Percentiles rank a stretch among this genome's conserved stretches.
Conservation (phyloP, 2,797 vertebrate species). For the Nyctalus aviator region DNA sequence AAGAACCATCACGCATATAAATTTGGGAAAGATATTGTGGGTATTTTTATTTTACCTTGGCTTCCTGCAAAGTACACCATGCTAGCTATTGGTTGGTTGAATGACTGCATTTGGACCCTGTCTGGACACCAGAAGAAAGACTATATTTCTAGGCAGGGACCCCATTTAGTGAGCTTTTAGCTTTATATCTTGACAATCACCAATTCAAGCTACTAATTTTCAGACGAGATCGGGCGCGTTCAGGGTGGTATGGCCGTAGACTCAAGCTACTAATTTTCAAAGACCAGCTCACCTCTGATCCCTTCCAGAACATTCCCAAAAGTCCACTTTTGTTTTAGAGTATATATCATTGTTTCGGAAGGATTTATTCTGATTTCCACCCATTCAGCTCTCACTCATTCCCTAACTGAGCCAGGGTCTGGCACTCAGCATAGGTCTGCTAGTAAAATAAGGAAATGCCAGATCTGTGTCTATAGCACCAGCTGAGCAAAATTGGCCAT, state of each 20-base stretch:
- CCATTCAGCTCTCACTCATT: neutral
- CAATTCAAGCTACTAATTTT: neutral
- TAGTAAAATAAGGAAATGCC: neutral
- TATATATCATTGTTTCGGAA: neutral
- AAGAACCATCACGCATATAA: neutral
- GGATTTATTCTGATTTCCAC: neutral
- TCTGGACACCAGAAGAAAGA: neutral
- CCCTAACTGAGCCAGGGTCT: neutral
- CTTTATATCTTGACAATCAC: neutral
- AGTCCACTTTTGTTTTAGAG: neutral
- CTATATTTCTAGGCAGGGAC: neutral
- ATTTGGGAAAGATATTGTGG: neutral
- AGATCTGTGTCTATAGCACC: neutral
- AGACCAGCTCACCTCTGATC: neutral
- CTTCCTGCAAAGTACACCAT: neutral
- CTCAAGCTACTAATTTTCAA: neutral
- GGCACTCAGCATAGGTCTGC: neutral
- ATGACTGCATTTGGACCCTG: neutral
- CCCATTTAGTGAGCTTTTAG: neutral
- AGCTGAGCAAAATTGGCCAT: neutral
- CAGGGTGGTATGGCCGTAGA: no score
- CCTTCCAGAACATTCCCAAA: neutral
- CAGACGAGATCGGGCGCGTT: no score
- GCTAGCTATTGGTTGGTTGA: neutral
- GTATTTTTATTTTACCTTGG: neutral